Percentiles rank a stretch among this genome's conserved stretches.
Evolutionary conservation across 2,113 vertebrate genomes (phyloP).

Genomic region (Gopherus evgoodei): DNA sequence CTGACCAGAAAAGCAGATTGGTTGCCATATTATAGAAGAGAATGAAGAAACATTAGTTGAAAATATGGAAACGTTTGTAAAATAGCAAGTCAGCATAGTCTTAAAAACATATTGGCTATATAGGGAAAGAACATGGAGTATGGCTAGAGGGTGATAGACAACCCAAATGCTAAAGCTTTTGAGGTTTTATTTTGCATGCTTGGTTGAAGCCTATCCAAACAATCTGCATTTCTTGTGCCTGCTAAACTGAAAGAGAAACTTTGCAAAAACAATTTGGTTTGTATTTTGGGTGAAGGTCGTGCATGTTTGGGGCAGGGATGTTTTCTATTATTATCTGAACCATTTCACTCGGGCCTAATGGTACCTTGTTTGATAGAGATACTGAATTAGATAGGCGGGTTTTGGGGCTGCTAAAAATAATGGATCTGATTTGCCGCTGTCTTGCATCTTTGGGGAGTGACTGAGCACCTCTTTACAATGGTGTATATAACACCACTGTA

Average conservation of each 20-base stretch:
- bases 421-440: background rate
- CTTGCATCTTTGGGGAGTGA: background rate
- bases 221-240: background rate
- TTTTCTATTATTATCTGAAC: background rate
- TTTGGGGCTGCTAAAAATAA: background rate
- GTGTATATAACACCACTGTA: background rate
- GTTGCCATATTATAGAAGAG: background rate
- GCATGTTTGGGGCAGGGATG: background rate
- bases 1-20: background rate
- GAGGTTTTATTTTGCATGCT: background rate
- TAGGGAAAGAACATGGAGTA: background rate
- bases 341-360: background rate
- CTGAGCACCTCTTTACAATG: background rate
- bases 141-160: background rate
- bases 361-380: background rate
- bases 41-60: background rate
- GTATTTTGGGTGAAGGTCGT: background rate
- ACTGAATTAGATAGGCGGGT: background rate
- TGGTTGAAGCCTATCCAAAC: background rate
- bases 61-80: background rate
- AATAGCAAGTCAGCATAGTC: background rate
- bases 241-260: background rate
- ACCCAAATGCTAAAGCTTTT: background rate
- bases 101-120: constrained; percentile 9
- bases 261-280: background rate